Conservation (phyloP, 2,888 invertebrate genomes). For the Phortica magna region DNA sequence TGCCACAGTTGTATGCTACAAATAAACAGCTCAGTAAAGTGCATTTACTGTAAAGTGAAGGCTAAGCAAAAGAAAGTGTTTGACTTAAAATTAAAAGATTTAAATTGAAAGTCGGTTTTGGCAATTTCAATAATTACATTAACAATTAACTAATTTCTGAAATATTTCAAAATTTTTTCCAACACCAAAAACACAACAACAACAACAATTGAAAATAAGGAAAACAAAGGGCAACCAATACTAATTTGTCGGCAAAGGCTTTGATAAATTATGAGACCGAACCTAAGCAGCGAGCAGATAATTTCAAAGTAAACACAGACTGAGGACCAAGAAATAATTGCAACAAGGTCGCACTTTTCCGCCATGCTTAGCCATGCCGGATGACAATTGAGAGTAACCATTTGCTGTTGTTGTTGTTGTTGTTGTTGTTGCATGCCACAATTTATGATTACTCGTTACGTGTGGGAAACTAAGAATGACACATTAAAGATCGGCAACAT, state of each 20-base stretch:
- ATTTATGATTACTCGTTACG: constrained; percentile 14
- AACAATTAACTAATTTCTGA: neutral
- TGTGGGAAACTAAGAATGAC: constrained; percentile 47
- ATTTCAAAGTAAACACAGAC: neutral
- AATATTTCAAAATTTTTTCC: neutral
- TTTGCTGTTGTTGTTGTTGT: constrained; percentile 7
- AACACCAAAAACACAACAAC: neutral
- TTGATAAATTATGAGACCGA: neutral
- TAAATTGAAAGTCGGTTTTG: too few relatives aligned
- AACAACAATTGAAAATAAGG: neutral
- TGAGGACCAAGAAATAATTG: neutral
- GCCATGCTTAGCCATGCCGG: neutral
- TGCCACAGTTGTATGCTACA: neutral
- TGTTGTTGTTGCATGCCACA: neutral
- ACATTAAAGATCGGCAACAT: constrained; percentile 44
- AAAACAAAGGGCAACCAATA: neutral
- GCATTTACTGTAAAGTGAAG: neutral
- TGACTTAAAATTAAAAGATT: too few relatives aligned
- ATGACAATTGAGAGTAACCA: neutral
- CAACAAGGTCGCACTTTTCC: neutral
- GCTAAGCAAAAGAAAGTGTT: neutral
- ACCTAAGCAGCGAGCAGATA: neutral
- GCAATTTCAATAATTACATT: neutral
- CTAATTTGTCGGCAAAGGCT: neutral
- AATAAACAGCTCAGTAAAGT: too few relatives aligned